Evolutionary conservation across 2,113 vertebrate species (phyloP).

Genomic region (Damaliscus lunatus): DNA sequence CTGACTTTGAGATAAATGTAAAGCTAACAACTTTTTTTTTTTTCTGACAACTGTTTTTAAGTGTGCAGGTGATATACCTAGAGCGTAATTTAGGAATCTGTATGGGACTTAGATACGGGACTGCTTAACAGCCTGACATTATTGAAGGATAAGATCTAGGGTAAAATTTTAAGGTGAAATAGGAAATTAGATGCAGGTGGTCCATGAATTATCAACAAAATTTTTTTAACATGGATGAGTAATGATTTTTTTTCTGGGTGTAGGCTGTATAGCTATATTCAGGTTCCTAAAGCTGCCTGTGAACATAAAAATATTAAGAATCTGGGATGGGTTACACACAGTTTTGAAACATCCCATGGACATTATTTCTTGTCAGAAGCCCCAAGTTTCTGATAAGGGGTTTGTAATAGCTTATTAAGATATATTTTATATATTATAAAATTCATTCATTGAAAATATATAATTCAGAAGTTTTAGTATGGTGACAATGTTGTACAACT

Average conservation of each 20-base stretch:
- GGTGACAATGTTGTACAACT: neutral
- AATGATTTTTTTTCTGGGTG: neutral
- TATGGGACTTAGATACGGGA: neutral
- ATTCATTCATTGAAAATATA: conserved; percentile 11
- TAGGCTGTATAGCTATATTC: neutral
- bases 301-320: neutral
- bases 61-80: neutral
- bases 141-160: neutral
- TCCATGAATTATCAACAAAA: neutral
- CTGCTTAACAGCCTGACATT: neutral
- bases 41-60: neutral
- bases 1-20: neutral
- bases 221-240: neutral
- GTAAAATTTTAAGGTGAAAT: neutral
- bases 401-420: neutral
- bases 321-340: neutral
- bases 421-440: neutral
- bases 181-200: conserved; percentile 6
- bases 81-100: neutral
- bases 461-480: neutral
- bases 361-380: neutral
- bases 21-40: neutral
- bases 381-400: neutral
- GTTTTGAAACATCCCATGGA: neutral
- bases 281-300: neutral